These are phyloP conservation scores for Pyrocephalus nanus DNA, from an alignment of 2,797 vertebrate species.

Conservation along the genomic window DNA sequence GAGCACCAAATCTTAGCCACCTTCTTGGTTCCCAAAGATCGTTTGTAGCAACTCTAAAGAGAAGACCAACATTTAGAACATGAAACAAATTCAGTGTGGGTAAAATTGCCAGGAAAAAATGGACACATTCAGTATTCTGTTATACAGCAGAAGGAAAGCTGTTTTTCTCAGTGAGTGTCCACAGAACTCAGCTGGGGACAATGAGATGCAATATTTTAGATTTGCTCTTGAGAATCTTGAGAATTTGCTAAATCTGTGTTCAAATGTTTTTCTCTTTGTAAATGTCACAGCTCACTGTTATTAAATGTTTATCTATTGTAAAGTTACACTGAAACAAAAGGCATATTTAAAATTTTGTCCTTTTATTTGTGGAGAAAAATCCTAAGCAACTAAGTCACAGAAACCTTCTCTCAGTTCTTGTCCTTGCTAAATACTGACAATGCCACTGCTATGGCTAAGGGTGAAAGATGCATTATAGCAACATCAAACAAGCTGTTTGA, in stretches of 20 bases:
- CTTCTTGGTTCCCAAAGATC: not conserved
- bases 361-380: not conserved
- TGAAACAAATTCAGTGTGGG: not conserved
- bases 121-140: not conserved
- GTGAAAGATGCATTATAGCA: not conserved
- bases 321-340: constrained; percentile 17
- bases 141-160: not conserved
- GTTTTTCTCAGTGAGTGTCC: not conserved
- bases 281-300: constrained; percentile 39
- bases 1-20: not conserved
- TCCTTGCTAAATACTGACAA: not conserved
- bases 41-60: not conserved
- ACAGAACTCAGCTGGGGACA: not conserved
- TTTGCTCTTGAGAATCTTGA: constrained; percentile 11
- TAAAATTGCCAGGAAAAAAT: not conserved
- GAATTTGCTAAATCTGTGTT: constrained; percentile 1
- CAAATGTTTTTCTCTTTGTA: constrained; percentile 19
- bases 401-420: not conserved
- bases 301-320: constrained; percentile 19
- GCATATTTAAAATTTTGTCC: not conserved
- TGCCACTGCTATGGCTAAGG: not conserved
- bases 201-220: constrained; percentile 14
- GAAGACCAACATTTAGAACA: not conserved
- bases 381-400: not conserved
- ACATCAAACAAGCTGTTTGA: not conserved